These are phyloP conservation scores for Enteromius anoplus DNA, from an alignment of 2,797 vertebrate species.

Conservation along the genomic window DNA sequence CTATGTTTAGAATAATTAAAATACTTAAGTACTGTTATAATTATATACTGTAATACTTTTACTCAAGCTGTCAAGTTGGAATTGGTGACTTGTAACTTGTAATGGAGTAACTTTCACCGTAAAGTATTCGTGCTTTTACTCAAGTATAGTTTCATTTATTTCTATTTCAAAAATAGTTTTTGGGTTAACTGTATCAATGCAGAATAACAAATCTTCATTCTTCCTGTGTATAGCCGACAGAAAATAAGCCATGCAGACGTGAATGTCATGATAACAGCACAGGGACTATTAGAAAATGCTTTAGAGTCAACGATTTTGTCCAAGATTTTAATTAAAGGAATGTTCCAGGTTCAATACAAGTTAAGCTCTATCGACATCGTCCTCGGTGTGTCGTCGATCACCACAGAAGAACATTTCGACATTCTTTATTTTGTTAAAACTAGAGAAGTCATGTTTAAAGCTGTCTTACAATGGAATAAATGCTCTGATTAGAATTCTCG, in stretches of 20 bases:
- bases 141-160: too few relatives aligned
- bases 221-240: neutral
- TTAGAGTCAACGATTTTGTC: neutral
- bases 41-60: too few relatives aligned
- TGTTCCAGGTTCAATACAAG: constrained; percentile 9
- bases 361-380: neutral
- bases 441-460: neutral
- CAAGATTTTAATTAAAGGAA: constrained; percentile 22
- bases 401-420: neutral
- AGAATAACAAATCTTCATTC: neutral
- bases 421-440: neutral
- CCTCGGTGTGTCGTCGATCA: neutral
- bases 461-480: too few relatives aligned
- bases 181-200: neutral
- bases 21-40: too few relatives aligned
- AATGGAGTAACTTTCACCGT: too few relatives aligned
- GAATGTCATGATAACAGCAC: neutral
- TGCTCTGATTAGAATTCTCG: neutral
- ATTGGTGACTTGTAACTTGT: too few relatives aligned
- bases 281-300: neutral
- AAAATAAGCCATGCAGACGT: neutral
- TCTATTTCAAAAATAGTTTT: neutral
- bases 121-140: too few relatives aligned
- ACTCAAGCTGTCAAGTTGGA: too few relatives aligned
- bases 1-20: too few relatives aligned